phyloP scores from a whole-genome alignment of 2,113 vertebrate genomes.

The Blennius ocellaris region DNA sequence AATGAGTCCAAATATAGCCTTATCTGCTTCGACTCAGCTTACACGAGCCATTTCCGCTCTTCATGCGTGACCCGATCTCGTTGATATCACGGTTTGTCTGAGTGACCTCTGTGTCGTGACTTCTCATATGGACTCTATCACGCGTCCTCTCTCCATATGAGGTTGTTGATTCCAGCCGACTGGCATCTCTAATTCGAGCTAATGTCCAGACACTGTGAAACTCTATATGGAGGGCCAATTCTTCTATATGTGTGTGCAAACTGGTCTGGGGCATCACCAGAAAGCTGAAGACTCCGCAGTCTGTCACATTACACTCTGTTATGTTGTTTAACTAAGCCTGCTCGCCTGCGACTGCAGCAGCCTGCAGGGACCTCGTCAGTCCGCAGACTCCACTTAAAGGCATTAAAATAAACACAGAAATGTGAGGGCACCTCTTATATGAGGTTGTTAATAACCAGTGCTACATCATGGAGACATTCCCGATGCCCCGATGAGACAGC shows the following conservation, averaged over 20 bases:
- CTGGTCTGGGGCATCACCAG: constrained; percentile 19
- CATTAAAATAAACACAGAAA: constrained; percentile 72
- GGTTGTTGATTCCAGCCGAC: constrained; percentile 29
- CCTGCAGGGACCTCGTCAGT: constrained; percentile 32
- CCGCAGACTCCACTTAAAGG: constrained; percentile 51
- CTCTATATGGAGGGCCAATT: constrained; percentile 26
- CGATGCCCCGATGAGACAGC: constrained; percentile 6
- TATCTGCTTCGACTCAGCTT: constrained; percentile 63
- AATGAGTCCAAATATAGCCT: constrained; percentile 64
- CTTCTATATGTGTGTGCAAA: constrained; percentile 20
- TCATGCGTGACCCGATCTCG: constrained; percentile 24
- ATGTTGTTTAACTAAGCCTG: constrained; percentile 36
- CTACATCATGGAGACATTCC: constrained; percentile 46
- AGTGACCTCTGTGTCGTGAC: constrained; percentile 6
- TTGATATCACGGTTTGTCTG: not conserved
- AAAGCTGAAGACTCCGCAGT: constrained; percentile 31
- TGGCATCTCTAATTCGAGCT: constrained; percentile 65
- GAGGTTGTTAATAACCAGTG: constrained; percentile 56
- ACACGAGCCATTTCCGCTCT: constrained; percentile 45
- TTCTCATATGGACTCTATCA: not conserved
- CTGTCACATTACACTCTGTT: constrained; percentile 49
- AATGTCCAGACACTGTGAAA: constrained; percentile 55
- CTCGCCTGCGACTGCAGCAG: constrained; percentile 35
- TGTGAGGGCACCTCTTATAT: constrained; percentile 62
- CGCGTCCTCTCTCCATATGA: constrained; percentile 22